A percentile compares a stretch with the other conserved stretches of the same genome.
Evolutionary conservation across 2,888 invertebrate genomes (phyloP).

Genomic region (Carterocephalus palaemon): DNA sequence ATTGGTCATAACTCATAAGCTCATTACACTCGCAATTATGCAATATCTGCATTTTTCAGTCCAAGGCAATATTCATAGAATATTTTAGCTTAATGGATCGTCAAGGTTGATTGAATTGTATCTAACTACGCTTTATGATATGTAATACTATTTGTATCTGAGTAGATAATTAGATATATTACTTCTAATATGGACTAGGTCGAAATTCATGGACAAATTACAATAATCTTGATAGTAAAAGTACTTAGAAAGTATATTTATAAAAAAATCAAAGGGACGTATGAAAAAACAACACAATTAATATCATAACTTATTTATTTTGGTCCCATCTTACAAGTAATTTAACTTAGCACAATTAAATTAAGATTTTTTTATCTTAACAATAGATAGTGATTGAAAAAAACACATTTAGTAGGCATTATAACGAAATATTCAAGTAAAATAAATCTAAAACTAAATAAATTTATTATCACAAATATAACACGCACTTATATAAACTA

Average conservation of each 20-base stretch:
- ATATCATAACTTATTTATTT: conserved; percentile 48
- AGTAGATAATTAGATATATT: no score
- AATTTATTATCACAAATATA: no score
- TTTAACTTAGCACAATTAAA: conserved; percentile 32
- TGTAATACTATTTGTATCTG: no score
- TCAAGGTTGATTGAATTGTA: no score
- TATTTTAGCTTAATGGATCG: not conserved
- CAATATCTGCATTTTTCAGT: conserved; percentile 36
- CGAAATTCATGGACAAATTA: no score
- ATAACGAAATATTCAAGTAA: no score
- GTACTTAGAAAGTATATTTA: not conserved
- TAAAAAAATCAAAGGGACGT: conserved; percentile 22
- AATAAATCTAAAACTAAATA: no score
- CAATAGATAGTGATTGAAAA: not conserved
- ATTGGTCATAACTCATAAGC: conserved; percentile 53
- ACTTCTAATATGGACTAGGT: no score
- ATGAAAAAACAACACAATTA: conserved; percentile 18
- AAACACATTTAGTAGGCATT: not conserved
- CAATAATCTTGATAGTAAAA: no score
- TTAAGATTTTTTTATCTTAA: not conserved
- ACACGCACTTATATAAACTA: no score
- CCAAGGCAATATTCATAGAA: conserved; percentile 29
- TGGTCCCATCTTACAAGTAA: conserved; percentile 55
- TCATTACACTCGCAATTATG: conserved; percentile 25
- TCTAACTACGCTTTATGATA: no score